phyloP scores from a whole-genome alignment of 2,797 vertebrate species.

The Sebastes vulpes region DNA sequence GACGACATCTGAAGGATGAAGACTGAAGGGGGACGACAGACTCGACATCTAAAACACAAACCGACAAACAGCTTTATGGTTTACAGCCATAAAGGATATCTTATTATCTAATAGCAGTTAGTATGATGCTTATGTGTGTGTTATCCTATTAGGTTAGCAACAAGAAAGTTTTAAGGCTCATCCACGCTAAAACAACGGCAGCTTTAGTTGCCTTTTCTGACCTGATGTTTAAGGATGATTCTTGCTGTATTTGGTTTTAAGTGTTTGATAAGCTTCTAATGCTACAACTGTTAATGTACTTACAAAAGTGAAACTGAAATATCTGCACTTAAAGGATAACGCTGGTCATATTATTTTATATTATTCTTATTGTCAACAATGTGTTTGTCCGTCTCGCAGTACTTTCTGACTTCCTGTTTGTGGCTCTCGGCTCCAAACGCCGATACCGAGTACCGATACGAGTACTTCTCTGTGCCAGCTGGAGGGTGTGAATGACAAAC shows the following conservation, averaged over 20 bases:
- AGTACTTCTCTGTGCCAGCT: no score
- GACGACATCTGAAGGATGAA: slow-evolving; percentile 59
- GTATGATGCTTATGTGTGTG: background rate
- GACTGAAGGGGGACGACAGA: slow-evolving; percentile 36
- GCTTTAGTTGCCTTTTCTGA: background rate
- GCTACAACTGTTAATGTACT: background rate
- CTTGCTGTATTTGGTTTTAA: background rate
- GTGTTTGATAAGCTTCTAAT: background rate
- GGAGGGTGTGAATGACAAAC: no score
- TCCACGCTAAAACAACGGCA: background rate
- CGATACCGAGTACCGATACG: no score
- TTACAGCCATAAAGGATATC: background rate
- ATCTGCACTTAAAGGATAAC: background rate
- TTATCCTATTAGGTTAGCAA: background rate
- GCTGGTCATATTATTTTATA: background rate
- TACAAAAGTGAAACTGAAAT: background rate
- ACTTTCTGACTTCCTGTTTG: no score
- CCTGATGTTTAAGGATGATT: background rate
- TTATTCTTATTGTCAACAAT: background rate
- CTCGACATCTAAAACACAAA: slow-evolving; percentile 60
- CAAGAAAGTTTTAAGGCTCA: no score
- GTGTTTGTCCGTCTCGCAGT: no score
- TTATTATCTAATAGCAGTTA: background rate
- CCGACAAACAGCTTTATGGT: slow-evolving; percentile 36
- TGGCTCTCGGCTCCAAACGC: background rate